Evolutionary conservation across 2,113 vertebrate species (phyloP).

Genomic region (Serilophus lunatus): DNA sequence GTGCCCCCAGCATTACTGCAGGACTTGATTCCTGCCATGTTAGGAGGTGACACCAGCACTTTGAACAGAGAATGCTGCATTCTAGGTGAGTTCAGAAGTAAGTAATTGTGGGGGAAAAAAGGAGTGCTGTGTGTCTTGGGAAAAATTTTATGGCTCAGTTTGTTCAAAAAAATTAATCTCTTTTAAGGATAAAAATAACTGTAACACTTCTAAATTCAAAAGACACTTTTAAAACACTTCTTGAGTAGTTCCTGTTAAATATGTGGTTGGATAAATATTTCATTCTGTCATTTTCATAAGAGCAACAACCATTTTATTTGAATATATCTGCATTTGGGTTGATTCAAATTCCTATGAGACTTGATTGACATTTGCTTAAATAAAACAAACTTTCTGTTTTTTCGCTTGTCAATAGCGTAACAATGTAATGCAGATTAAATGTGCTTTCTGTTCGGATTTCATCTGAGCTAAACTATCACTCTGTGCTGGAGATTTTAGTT

Average conservation of each 20-base stretch:
- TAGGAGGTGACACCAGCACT: background rate
- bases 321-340: background rate
- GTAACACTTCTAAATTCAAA: background rate
- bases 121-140: background rate
- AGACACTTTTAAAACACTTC: background rate
- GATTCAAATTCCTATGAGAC: background rate
- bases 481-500: background rate
- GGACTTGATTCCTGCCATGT: rapidly evolving
- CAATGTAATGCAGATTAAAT: background rate
- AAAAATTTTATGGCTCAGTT: background rate
- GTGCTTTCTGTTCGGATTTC: background rate
- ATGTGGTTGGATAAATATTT: background rate
- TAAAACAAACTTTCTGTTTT: background rate
- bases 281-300: background rate
- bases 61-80: background rate
- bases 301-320: background rate
- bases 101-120: background rate
- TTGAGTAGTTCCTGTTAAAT: background rate
- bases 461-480: background rate
- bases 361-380: background rate
- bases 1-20: background rate
- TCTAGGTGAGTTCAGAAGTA: background rate
- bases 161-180: background rate
- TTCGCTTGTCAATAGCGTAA: background rate
- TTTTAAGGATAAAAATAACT: background rate